Percentiles rank a stretch among this genome's conserved stretches.
Evolutionary conservation across 2,113 vertebrate genomes (phyloP).

Genomic region (Tringa solitaria): DNA sequence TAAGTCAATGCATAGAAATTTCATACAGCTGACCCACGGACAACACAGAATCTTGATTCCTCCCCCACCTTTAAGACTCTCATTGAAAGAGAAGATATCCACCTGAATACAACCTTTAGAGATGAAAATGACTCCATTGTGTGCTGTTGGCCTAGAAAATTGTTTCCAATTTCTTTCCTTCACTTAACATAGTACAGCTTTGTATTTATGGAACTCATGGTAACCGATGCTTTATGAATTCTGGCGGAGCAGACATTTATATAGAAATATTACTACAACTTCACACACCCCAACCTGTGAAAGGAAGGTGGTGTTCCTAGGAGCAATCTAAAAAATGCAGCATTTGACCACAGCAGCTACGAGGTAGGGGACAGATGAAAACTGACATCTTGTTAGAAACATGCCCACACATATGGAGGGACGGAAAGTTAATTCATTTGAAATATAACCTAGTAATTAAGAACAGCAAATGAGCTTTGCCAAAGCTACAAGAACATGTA

Average conservation of each 20-base stretch:
- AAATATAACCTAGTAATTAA: background rate
- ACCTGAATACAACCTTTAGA: background rate
- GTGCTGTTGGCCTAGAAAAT: background rate
- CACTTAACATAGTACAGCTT: background rate
- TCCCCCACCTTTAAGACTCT: background rate
- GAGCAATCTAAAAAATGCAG: background rate
- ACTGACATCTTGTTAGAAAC: conserved; percentile 29
- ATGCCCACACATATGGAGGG: background rate
- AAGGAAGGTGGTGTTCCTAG: background rate
- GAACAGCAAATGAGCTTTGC: background rate
- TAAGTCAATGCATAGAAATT: background rate
- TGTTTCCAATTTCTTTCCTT: background rate
- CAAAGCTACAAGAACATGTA: background rate
- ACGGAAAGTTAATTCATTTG: background rate
- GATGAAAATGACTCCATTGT: background rate
- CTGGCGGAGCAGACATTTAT: background rate
- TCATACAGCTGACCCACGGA: background rate
- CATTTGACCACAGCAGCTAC: background rate
- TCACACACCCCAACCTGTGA: background rate
- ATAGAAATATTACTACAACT: background rate
- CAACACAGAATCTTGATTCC: background rate
- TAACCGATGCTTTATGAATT: background rate
- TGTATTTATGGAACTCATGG: background rate
- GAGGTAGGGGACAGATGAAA: background rate
- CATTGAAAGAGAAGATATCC: background rate